Evolutionary conservation across 2,888 invertebrate species (phyloP).

Genomic region (Hyposoter didymator): DNA sequence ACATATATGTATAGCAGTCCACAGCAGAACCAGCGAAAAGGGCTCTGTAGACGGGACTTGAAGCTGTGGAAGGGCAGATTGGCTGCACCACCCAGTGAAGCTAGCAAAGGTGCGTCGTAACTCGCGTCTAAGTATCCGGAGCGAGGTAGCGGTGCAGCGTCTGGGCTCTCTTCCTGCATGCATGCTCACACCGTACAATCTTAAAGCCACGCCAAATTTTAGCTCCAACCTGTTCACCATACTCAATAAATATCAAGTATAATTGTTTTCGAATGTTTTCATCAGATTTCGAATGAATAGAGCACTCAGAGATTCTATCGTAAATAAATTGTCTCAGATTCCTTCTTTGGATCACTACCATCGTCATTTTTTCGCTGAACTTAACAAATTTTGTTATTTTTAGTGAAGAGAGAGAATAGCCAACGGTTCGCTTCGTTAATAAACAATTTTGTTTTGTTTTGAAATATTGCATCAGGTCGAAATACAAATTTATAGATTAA

Average conservation of each 20-base stretch:
- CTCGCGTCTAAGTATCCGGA: constrained; percentile 51
- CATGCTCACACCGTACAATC: constrained; percentile 10
- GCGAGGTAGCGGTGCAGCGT: constrained; percentile 8
- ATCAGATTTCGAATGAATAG: background rate
- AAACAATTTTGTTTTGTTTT: background rate
- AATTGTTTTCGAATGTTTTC: background rate
- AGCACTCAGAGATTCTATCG: background rate
- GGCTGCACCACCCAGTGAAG: constrained; percentile 49
- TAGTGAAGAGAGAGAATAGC: no score
- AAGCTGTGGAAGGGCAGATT: constrained; percentile 59
- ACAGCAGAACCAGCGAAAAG: constrained; percentile 49
- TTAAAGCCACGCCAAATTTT: constrained; percentile 38
- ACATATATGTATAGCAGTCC: constrained; percentile 19
- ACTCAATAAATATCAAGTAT: background rate
- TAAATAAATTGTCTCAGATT: background rate
- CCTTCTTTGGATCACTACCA: background rate
- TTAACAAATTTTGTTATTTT: no score
- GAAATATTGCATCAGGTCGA: background rate
- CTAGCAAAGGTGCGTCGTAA: constrained; percentile 55
- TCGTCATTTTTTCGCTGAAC: no score
- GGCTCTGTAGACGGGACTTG: constrained; percentile 36
- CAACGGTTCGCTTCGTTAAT: no score
- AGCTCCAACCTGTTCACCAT: background rate
- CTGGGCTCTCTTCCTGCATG: constrained; percentile 11
- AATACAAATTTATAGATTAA: no score